A percentile compares a stretch with the other conserved stretches of the same genome.
Evolutionary conservation across 2,797 vertebrate genomes (phyloP).

Genomic region (Hydrocynus forskahlii): DNA sequence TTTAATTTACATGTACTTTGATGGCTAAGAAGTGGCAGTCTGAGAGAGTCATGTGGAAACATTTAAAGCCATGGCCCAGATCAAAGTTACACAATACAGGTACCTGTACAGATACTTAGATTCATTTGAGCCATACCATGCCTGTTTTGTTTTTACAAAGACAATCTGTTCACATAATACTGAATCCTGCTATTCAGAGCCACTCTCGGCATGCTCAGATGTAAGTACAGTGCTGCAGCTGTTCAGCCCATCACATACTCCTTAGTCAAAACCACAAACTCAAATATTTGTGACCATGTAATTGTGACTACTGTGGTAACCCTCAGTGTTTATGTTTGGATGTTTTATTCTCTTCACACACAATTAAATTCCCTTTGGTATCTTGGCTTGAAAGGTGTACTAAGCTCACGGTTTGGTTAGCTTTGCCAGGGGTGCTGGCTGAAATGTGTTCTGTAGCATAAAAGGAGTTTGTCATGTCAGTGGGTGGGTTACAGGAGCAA

Average conservation of each 20-base stretch:
- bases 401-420: conserved; percentile 17
- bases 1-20: conserved; percentile 33
- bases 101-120: conserved; percentile 58
- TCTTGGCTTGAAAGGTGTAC: conserved; percentile 22
- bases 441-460: conserved; percentile 16
- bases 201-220: background rate
- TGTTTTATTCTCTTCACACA: conserved; percentile 57
- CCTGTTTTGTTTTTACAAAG: conserved; percentile 9
- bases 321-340: conserved; percentile 57
- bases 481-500: background rate
- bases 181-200: background rate
- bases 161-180: conserved; percentile 31
- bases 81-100: conserved; percentile 73
- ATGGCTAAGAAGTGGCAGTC: conserved; percentile 1
- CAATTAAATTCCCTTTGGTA: conserved; percentile 44
- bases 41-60: conserved; percentile 67
- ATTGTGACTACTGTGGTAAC: conserved; percentile 69
- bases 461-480: conserved; percentile 20
- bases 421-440: conserved; percentile 14
- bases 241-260: conserved; percentile 37
- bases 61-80: conserved; percentile 68
- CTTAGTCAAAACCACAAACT: conserved; percentile 72
- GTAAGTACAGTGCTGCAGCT: conserved; percentile 17
- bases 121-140: conserved; percentile 17
- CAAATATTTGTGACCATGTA: conserved; percentile 74